phyloP scores from a whole-genome alignment of 2,888 invertebrate species.

The Sphaerophoria taeniata region DNA sequence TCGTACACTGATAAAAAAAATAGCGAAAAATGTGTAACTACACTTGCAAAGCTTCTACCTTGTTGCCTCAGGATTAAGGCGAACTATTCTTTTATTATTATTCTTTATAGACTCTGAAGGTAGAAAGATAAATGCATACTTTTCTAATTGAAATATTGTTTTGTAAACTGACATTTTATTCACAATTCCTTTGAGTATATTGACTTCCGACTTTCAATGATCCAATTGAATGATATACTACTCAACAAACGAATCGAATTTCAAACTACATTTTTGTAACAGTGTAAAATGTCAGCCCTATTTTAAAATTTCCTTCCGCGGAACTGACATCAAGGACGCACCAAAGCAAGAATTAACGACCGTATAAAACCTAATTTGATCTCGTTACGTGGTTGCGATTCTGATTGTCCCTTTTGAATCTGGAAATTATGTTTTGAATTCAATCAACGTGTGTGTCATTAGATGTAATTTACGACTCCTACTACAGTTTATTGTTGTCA shows the following conservation, averaged over 20 bases:
- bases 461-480: conserved; percentile 75
- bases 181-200: too few species aligned
- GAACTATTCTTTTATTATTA: too few species aligned
- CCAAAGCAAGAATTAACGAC: conserved; percentile 55
- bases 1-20: not conserved
- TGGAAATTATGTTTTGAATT: conserved; percentile 76
- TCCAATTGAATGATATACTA: too few species aligned
- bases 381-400: conserved; percentile 79
- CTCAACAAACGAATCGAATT: too few species aligned
- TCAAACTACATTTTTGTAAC: not conserved
- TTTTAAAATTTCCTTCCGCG: conserved; percentile 70
- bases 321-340: conserved; percentile 21
- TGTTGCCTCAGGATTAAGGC: too few species aligned
- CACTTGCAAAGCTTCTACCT: too few species aligned
- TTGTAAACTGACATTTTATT: not conserved
- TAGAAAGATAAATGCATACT: not conserved
- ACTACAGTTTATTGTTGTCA: conserved; percentile 50
- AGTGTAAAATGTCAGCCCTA: conserved; percentile 50
- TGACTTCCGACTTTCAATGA: too few species aligned
- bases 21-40: not conserved
- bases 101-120: not conserved
- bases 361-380: conserved; percentile 77
- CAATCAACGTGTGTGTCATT: conserved; percentile 77
- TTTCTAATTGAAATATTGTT: not conserved
- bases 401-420: conserved; percentile 73